Evolutionary conservation across 2,113 vertebrate species (phyloP).

Genomic region (Lethenteron camtschaticum): DNA sequence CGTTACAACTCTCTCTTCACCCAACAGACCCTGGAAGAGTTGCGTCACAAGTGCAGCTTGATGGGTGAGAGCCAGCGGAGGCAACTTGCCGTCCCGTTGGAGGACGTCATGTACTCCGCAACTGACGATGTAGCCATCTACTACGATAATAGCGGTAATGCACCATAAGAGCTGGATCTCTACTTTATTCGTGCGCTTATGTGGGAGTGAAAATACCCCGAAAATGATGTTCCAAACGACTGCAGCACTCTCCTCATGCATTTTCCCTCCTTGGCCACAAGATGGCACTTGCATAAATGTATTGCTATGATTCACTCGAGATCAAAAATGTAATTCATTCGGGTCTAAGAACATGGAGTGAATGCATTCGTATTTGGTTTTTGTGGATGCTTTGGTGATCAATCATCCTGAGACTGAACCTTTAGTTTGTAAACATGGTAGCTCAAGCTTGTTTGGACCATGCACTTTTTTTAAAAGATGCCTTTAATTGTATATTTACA

Average conservation of each 20-base stretch:
- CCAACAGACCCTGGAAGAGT: slow-evolving; percentile 37
- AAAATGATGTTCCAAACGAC: background rate
- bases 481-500: too few relatives aligned
- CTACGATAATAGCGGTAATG: slow-evolving; percentile 56
- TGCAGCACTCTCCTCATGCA: background rate
- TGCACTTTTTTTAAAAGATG: too few relatives aligned
- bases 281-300: background rate
- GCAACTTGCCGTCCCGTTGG: slow-evolving; percentile 47
- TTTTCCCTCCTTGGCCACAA: background rate
- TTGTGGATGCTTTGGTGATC: too few relatives aligned
- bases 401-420: too few relatives aligned
- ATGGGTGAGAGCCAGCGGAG: slow-evolving; percentile 37
- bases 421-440: too few relatives aligned
- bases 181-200: background rate
- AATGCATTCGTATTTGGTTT: too few relatives aligned
- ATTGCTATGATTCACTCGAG: background rate
- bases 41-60: slow-evolving; percentile 44
- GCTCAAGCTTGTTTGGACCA: too few relatives aligned
- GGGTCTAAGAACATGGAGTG: too few relatives aligned
- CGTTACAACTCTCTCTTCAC: background rate
- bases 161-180: background rate
- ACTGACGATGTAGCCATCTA: slow-evolving; percentile 57
- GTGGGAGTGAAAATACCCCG: background rate
- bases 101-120: slow-evolving; percentile 49
- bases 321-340: background rate